Conservation (phyloP, 2,888 invertebrate species). For the Melitaea athalia region DNA sequence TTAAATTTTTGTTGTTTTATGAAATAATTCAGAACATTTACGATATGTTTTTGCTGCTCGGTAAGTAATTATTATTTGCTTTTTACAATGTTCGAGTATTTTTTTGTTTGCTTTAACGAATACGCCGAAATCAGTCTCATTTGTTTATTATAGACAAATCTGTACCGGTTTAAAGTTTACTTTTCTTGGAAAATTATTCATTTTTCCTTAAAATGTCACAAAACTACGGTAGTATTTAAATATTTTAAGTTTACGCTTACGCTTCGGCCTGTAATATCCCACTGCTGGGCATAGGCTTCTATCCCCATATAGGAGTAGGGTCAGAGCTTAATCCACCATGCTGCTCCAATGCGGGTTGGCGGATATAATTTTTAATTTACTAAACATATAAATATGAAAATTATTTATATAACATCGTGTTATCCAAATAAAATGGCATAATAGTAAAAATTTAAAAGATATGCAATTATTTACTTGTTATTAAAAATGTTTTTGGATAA, state of each 20-base stretch:
- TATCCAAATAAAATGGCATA: too few species aligned
- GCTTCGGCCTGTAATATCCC: too few species aligned
- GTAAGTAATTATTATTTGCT: constrained; percentile 23
- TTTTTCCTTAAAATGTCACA: background rate
- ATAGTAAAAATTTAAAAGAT: too few species aligned
- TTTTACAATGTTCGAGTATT: background rate
- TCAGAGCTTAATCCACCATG: too few species aligned
- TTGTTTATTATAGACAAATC: background rate
- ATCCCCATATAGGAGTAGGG: too few species aligned
- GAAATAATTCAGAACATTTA: background rate
- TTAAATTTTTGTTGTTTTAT: constrained; percentile 12
- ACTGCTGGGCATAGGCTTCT: too few species aligned
- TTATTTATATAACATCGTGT: too few species aligned
- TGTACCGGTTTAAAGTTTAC: background rate
- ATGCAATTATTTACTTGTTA: too few species aligned
- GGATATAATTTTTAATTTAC: too few species aligned
- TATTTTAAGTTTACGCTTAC: too few species aligned
- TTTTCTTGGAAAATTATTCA: background rate
- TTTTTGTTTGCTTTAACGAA: background rate
- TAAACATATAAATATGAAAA: too few species aligned
- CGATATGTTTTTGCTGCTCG: constrained; percentile 29
- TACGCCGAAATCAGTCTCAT: background rate
- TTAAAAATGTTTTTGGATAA: background rate
- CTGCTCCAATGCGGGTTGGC: too few species aligned
- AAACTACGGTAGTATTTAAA: background rate